Conservation (phyloP, 2,797 vertebrate species). For the Malacoraja senta region DNA sequence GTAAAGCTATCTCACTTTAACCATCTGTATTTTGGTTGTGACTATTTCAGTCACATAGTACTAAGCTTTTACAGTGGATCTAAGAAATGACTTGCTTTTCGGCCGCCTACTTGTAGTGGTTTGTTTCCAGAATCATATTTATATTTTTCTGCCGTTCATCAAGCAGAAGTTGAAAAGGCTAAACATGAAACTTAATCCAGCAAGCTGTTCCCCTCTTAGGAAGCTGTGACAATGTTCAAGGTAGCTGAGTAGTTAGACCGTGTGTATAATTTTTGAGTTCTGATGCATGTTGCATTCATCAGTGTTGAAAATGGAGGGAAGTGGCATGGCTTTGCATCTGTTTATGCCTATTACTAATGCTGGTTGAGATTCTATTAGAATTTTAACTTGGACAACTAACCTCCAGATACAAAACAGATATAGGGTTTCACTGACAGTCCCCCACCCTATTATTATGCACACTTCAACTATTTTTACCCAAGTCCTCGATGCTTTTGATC, state of each 20-base stretch:
- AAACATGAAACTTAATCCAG: constrained; percentile 3
- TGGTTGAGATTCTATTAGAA: neutral
- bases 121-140: constrained; percentile 34
- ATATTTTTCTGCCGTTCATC: constrained; percentile 29
- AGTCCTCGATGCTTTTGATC: neutral
- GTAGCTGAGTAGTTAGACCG: neutral
- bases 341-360: neutral
- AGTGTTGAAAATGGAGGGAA: neutral
- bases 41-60: constrained; percentile 30
- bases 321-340: constrained; percentile 2
- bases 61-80: too few species aligned
- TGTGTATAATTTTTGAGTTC: neutral
- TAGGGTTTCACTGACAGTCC: neutral
- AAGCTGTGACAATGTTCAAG: neutral
- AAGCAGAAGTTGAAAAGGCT: constrained; percentile 21
- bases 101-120: constrained; percentile 20
- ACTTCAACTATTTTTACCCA: neutral
- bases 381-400: neutral
- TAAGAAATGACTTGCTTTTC: constrained; percentile 30
- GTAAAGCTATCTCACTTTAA: constrained; percentile 24
- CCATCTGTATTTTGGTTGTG: constrained; percentile 35
- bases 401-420: neutral
- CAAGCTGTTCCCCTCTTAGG: neutral
- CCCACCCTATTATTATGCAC: neutral
- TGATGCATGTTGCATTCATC: neutral